Evolutionary conservation across 1,140 invertebrate species (phyloP), one percentile per base, ranked within the genome.

Genomic region (Drosophila obscura): DNA sequence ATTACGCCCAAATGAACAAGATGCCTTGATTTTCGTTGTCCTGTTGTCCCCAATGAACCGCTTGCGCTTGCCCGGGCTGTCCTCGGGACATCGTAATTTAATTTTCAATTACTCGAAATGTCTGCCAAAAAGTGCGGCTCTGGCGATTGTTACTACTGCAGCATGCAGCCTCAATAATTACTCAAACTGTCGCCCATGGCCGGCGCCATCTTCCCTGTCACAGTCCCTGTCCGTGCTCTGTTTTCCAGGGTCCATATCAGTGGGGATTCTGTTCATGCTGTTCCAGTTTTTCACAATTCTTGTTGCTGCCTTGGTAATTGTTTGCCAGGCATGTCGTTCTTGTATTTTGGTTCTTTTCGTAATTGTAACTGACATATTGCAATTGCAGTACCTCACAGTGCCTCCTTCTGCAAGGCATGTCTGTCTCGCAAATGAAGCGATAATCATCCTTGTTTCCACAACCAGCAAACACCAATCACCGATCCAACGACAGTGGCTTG

Each of bases 121-220:
- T 64, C 74, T 79, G 78, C 69, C 78, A 81, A 87, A 81, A 80
- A 80, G 57, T 71, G 69, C 56, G 62, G 52, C 56, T 16, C 51
- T 62, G 59, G 57, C 74, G 60, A 55, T 74, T 82, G 63, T 16
- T 68, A 52, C 63, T 55, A 43, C 62, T 64, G 63, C 62, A 75
- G 81, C 82, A 60, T 88, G 76, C 80, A 83, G 79, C 71, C 84
- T 68, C 80, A 71, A 88, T 88, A 88, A 88, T 88, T 88, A 88
- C 83, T 88, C 83, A 88, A 88, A 88, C 72, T 88, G 83, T 88
- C 83, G 84, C 76, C 83, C 81, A 52, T 67, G 77, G 77, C 68
- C 66, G 73, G 65, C 62, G 61, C 55, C 75, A 65, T 49, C 35
- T 31, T 50, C 60, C 55, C 31, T 46, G 5, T 31, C 9, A 26